Percentiles rank a stretch among this genome's conserved stretches.
These are phyloP conservation scores for Andrena praecox DNA, from an alignment of 2,888 invertebrate species.

Conservation along the genomic window DNA sequence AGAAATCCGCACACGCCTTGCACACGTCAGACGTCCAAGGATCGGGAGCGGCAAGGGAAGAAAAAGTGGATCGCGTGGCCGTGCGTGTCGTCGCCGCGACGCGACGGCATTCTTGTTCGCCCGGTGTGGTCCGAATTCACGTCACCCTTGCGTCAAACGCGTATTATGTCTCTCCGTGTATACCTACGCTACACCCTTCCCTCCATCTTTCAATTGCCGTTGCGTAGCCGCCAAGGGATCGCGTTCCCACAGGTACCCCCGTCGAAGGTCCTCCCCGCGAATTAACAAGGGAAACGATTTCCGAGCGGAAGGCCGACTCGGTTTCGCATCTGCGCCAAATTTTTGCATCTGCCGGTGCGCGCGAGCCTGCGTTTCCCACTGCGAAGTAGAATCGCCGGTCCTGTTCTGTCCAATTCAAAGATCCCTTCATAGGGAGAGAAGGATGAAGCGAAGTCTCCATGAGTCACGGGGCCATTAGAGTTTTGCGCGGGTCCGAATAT, in stretches of 20 bases:
- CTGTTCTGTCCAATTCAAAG: background rate
- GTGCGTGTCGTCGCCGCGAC: conserved; percentile 29
- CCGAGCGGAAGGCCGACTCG: background rate
- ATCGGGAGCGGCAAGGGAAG: conserved; percentile 12
- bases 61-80: conserved; percentile 72
- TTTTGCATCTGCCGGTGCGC: background rate
- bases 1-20: conserved; percentile 71
- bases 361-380: background rate
- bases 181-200: background rate
- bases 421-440: background rate
- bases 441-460: background rate
- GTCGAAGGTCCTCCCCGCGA: conserved; percentile 3
- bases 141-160: conserved; percentile 10
- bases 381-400: background rate
- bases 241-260: conserved; percentile 71
- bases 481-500: conserved; percentile 59
- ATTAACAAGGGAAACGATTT: conserved; percentile 16
- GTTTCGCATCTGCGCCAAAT: conserved; percentile 31
- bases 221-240: conserved; percentile 31
- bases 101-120: conserved; percentile 54
- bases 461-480: conserved; percentile 60
- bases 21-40: conserved; percentile 70
- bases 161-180: conserved; percentile 54
- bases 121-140: conserved; percentile 45
- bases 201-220: conserved; percentile 13